Percentiles rank a stretch among this genome's conserved stretches.
Conservation (phyloP, 2,888 invertebrate species). For the Eristalis arbustorum region DNA sequence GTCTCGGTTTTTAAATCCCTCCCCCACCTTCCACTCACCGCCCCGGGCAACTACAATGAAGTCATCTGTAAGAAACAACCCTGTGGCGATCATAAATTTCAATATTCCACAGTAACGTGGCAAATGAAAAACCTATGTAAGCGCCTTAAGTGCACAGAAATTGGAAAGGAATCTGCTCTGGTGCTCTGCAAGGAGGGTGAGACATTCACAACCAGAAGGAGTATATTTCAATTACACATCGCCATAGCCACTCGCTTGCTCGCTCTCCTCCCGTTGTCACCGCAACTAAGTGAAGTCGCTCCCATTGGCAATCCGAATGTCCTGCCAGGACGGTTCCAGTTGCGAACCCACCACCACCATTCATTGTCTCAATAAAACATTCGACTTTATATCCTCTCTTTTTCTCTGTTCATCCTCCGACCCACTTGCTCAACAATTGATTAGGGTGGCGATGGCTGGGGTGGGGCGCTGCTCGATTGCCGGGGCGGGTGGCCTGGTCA, state of each 20-base stretch:
- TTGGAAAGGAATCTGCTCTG: constrained; percentile 22
- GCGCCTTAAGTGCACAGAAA: constrained; percentile 47
- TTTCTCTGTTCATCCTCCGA: background rate
- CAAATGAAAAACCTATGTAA: constrained; percentile 44
- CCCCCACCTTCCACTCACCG: no score
- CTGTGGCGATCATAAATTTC: constrained; percentile 46
- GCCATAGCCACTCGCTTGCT: background rate
- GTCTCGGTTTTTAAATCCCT: background rate
- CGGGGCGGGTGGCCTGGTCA: constrained; percentile 22
- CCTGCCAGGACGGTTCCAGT: background rate
- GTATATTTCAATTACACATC: constrained; percentile 65
- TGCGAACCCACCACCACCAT: background rate
- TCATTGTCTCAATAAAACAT: constrained; percentile 60
- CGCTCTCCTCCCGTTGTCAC: background rate
- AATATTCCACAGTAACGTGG: constrained; percentile 43
- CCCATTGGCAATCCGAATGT: background rate
- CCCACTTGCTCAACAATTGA: background rate
- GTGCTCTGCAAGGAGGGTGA: background rate
- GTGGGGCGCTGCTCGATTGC: no score
- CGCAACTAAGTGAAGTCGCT: constrained; percentile 17
- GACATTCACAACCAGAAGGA: constrained; percentile 3
- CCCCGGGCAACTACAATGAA: background rate
- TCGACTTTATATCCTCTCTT: constrained; percentile 47
- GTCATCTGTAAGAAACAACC: background rate
- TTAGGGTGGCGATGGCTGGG: background rate